Evolutionary conservation across 2,113 vertebrate species (phyloP).

Genomic region (Lamprotornis superbus): DNA sequence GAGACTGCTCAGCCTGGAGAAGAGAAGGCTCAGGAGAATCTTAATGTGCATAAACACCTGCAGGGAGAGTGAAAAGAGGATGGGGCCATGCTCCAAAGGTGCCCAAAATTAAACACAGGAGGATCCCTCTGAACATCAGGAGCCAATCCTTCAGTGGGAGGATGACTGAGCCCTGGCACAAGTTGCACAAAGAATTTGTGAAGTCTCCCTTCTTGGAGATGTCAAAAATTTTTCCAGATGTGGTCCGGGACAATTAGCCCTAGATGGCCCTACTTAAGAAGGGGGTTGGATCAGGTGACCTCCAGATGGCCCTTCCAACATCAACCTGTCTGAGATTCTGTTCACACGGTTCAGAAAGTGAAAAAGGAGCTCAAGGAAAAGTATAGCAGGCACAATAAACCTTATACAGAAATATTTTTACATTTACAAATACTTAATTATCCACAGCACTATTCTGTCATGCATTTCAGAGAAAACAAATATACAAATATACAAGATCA

Average conservation of each 20-base stretch:
- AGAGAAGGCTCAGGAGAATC: not conserved
- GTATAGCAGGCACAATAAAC: not conserved
- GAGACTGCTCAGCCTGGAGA: not conserved
- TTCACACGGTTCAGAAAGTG: not conserved
- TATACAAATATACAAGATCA: not conserved
- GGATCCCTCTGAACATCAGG: not conserved
- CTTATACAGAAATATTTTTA: not conserved
- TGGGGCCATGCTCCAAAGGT: not conserved
- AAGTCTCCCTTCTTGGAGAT: not conserved
- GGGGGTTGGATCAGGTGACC: fast-evolving
- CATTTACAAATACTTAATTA: not conserved
- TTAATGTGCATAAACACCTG: not conserved
- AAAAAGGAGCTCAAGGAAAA: not conserved
- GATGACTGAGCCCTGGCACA: not conserved
- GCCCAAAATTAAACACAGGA: not conserved
- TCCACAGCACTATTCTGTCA: not conserved
- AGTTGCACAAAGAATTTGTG: not conserved
- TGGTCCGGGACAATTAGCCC: not conserved
- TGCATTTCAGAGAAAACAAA: not conserved
- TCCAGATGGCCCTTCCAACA: not conserved
- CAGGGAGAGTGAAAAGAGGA: not conserved
- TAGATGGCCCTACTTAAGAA: not conserved
- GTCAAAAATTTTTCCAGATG: not conserved
- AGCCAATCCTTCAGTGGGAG: not conserved
- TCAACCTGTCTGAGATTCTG: not conserved